phyloP scores from a whole-genome alignment of 1,140 invertebrate species.

The Akabosia matsudoensis region DNA sequence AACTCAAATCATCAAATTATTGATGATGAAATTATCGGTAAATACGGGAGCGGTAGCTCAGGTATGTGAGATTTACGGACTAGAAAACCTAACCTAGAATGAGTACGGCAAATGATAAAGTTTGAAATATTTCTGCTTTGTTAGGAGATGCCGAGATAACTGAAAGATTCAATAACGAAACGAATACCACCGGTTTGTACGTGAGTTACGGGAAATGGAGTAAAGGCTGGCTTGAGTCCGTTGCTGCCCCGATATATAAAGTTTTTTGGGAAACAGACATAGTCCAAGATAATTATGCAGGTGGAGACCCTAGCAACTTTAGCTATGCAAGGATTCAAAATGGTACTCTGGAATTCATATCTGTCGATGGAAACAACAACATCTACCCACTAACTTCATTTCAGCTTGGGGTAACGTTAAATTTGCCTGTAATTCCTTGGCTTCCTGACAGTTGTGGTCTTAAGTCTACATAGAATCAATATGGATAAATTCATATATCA shows the following conservation, averaged over 20 bases:
- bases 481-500: too few relatives aligned
- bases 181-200: conserved; percentile 7
- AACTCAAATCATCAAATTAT: neutral
- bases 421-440: conserved; percentile 27
- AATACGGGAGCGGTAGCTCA: conserved; percentile 23
- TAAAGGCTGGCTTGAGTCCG: neutral
- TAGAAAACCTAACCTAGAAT: neutral
- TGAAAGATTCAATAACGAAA: neutral
- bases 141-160: neutral
- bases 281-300: conserved; percentile 26
- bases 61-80: neutral
- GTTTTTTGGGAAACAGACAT: conserved; percentile 26
- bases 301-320: neutral
- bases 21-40: neutral
- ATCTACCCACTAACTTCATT: neutral
- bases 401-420: conserved; percentile 19
- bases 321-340: neutral
- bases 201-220: conserved; percentile 28
- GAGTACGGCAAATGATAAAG: neutral
- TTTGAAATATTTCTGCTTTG: neutral
- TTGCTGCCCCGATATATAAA: neutral
- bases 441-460: conserved; percentile 23
- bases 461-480: neutral
- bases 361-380: too few relatives aligned
- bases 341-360: neutral